phyloP scores from a whole-genome alignment of 2,113 vertebrate species.

The Bagarius yarrelli region DNA sequence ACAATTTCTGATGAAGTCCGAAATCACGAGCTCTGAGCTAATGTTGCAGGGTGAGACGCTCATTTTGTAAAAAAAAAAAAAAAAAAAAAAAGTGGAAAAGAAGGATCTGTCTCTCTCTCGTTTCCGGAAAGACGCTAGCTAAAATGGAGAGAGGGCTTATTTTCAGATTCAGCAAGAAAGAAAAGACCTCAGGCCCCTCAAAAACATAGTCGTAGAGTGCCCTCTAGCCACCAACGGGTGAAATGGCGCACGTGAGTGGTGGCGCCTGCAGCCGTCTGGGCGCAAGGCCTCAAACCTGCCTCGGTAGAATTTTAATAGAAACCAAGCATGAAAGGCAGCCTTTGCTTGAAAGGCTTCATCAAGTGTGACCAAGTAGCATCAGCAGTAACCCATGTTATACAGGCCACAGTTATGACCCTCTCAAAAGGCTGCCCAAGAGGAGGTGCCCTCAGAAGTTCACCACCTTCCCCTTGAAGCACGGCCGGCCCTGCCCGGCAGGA shows the following conservation, averaged over 20 bases:
- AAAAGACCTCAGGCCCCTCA: constrained; percentile 1
- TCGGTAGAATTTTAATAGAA: constrained; percentile 77
- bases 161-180: constrained; percentile 19
- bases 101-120: constrained; percentile 39
- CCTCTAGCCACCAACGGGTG: constrained; percentile 80
- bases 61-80: constrained; percentile 62
- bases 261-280: constrained; percentile 49
- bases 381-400: constrained; percentile 94
- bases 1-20: constrained; percentile 10
- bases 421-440: constrained; percentile 88
- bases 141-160: constrained; percentile 69
- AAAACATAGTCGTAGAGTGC: constrained; percentile 81
- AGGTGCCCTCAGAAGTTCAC: constrained; percentile 92
- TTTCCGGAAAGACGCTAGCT: constrained; percentile 54
- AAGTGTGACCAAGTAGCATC: constrained; percentile 83
- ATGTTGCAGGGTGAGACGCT: constrained; percentile 52
- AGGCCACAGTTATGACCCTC: constrained; percentile 87
- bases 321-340: constrained; percentile 78
- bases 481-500: constrained; percentile 86
- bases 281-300: constrained; percentile 62
- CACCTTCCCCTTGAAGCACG: constrained; percentile 90
- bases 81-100: background rate
- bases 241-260: constrained; percentile 73
- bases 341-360: constrained; percentile 88
- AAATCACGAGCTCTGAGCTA: background rate